These are phyloP conservation scores for Hylomyscus alleni DNA, from an alignment of 2,797 vertebrate species.

Conservation along the genomic window DNA sequence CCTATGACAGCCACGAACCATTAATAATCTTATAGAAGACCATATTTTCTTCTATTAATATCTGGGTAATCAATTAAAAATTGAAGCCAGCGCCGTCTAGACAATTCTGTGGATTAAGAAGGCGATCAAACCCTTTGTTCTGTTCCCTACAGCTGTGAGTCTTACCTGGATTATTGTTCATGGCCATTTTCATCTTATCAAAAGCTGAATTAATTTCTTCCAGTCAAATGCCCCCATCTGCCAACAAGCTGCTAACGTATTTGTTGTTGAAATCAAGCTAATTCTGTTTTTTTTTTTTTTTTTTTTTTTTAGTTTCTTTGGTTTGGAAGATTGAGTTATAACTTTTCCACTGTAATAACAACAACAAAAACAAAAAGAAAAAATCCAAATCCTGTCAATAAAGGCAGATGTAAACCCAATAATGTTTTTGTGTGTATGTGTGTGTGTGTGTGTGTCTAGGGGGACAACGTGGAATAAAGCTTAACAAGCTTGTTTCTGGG, in stretches of 20 bases:
- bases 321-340: background rate
- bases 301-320: background rate
- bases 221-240: background rate
- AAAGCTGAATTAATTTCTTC: conserved; percentile 32
- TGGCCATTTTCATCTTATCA: background rate
- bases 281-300: background rate
- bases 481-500: background rate
- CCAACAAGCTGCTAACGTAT: background rate
- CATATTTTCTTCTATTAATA: background rate
- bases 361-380: background rate
- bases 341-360: background rate
- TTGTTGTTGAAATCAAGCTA: background rate
- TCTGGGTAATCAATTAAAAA: background rate
- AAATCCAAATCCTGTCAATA: background rate
- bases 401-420: background rate
- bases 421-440: no score
- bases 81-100: background rate
- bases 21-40: background rate
- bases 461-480: background rate
- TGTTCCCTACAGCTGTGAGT: background rate
- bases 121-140: background rate
- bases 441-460: background rate
- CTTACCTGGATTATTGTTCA: background rate
- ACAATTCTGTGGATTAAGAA: background rate
- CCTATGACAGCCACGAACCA: background rate